Conservation (phyloP, 2,888 invertebrate species). For the Magallana nippona region DNA sequence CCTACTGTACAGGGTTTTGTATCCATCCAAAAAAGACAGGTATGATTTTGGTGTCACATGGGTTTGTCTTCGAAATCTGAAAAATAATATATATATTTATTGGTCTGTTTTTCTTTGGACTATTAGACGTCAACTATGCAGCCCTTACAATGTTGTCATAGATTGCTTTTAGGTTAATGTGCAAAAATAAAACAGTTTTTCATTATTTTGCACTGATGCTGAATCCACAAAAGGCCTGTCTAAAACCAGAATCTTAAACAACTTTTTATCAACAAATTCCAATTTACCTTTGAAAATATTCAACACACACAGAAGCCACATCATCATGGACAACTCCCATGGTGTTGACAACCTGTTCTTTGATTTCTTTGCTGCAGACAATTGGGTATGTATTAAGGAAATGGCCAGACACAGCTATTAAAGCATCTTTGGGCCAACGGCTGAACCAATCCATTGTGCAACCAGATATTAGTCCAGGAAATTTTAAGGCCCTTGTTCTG, state of each 20-base stretch:
- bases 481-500: conserved; percentile 76
- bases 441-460: conserved; percentile 80
- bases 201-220: no score
- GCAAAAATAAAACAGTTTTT: no score
- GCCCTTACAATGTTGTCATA: no score
- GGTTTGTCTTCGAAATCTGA: conserved; percentile 88
- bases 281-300: conserved; percentile 76
- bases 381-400: conserved; percentile 75
- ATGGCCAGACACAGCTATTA: conserved; percentile 77
- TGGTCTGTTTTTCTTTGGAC: no score
- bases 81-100: neutral
- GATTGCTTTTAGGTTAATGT: no score
- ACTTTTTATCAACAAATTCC: neutral
- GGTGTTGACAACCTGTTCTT: conserved; percentile 70
- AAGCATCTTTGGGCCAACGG: conserved; percentile 77
- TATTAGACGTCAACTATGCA: no score
- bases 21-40: conserved; percentile 89
- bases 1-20: conserved; percentile 88
- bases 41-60: conserved; percentile 95
- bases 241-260: no score
- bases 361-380: conserved; percentile 67
- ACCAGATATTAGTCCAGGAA: conserved; percentile 79
- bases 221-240: no score
- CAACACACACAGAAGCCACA: conserved; percentile 71
- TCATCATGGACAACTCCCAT: conserved; percentile 78